Conservation (phyloP, 2,797 vertebrate species). For the Tokudaia muenninki region DNA sequence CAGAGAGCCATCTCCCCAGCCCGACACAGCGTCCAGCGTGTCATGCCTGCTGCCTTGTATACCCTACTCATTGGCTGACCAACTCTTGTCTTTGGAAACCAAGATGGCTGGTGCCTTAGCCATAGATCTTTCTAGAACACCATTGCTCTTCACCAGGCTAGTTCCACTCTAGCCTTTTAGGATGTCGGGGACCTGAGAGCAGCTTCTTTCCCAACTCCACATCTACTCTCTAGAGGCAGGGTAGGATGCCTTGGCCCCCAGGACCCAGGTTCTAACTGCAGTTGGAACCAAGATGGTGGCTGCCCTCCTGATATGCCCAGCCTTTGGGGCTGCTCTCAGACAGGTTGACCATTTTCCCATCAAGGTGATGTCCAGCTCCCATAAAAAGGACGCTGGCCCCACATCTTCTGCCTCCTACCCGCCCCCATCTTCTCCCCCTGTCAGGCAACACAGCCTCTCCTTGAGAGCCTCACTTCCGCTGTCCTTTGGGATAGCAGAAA, state of each 20-base stretch:
- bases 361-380: background rate
- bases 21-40: fast-evolving
- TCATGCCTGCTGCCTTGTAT: background rate
- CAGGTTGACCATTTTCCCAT: background rate
- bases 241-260: fast-evolving
- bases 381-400: background rate
- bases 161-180: background rate
- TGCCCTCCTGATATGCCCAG: background rate
- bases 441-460: background rate
- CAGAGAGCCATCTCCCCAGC: background rate
- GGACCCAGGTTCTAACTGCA: background rate
- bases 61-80: background rate
- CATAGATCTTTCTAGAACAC: background rate
- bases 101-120: background rate
- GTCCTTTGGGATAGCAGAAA: background rate
- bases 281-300: fast-evolving
- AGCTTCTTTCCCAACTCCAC: fast-evolving
- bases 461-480: background rate
- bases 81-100: background rate
- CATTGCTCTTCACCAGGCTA: background rate
- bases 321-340: no score
- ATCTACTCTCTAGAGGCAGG: background rate
- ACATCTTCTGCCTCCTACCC: background rate
- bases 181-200: fast-evolving
- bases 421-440: background rate